Conservation (phyloP, 2,797 vertebrate species). For the Hemitrygon akajei region DNA sequence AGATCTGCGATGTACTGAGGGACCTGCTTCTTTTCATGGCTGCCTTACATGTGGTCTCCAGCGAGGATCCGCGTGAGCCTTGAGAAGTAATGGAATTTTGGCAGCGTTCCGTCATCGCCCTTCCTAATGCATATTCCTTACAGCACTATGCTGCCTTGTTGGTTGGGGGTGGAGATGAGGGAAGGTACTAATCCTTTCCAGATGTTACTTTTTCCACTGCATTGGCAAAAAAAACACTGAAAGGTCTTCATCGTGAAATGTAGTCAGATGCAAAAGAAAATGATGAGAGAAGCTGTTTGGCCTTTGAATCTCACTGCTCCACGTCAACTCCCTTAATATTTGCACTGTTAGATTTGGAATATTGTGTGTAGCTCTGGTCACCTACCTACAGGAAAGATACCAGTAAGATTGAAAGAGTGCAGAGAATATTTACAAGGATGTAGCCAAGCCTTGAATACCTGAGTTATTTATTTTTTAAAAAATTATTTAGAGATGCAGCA, state of each 20-base stretch:
- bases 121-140: slow-evolving; percentile 30
- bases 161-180: background rate
- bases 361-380: too few species aligned
- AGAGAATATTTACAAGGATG: too few species aligned
- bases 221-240: background rate
- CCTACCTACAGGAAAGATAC: too few species aligned
- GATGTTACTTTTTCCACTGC: slow-evolving; percentile 13
- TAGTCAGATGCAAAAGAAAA: background rate
- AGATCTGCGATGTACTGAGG: background rate
- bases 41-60: slow-evolving; percentile 15
- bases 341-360: too few species aligned
- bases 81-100: slow-evolving; percentile 14
- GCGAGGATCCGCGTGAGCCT: background rate
- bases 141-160: slow-evolving; percentile 16
- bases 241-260: background rate
- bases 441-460: too few species aligned
- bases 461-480: too few species aligned
- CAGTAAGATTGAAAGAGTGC: too few species aligned
- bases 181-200: slow-evolving; percentile 23
- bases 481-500: too few species aligned
- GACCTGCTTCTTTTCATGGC: background rate
- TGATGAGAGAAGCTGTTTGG: background rate
- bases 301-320: background rate
- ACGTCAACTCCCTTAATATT: background rate
- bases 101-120: slow-evolving; percentile 5